Conservation (phyloP, 2,888 invertebrate genomes). For the Ectemnius continuus region DNA sequence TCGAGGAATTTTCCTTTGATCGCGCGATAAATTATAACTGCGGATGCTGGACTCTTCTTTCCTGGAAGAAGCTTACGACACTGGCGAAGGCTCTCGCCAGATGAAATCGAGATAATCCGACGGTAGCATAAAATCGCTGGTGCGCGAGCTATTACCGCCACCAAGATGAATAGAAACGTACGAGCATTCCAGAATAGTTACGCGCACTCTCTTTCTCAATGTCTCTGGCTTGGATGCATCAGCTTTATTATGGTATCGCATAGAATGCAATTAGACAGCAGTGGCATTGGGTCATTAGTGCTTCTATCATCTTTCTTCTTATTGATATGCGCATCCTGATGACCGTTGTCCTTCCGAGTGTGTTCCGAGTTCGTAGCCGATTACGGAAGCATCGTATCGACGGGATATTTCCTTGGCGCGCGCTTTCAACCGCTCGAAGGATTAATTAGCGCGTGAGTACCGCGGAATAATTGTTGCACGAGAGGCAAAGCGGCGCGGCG, state of each 20-base stretch:
- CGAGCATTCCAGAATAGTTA: too few relatives aligned
- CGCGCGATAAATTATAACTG: not conserved
- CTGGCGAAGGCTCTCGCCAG: not conserved
- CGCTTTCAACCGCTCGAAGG: conserved; percentile 18
- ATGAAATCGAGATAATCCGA: conserved; percentile 2
- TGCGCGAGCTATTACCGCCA: not conserved
- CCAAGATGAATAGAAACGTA: not conserved
- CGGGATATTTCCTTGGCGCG: conserved; percentile 1
- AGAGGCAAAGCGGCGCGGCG: conserved; percentile 43
- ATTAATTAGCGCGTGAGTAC: conserved; percentile 28
- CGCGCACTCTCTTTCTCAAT: too few relatives aligned
- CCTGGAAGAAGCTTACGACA: conserved; percentile 6
- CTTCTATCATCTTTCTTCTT: too few relatives aligned
- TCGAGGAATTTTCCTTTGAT: not conserved
- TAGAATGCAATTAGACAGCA: too few relatives aligned
- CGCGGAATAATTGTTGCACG: conserved; percentile 45
- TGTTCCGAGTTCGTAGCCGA: too few relatives aligned
- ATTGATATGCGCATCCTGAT: too few relatives aligned
- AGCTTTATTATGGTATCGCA: too few relatives aligned
- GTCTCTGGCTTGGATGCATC: too few relatives aligned
- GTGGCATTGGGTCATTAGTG: too few relatives aligned
- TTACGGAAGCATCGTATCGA: too few relatives aligned
- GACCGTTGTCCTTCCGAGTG: too few relatives aligned
- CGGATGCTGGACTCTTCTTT: not conserved
- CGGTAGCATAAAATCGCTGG: not conserved